phyloP scores from a whole-genome alignment of 30 jellyfish, hydroid and myxozoan species.

The Aurelia sp. region DNA sequence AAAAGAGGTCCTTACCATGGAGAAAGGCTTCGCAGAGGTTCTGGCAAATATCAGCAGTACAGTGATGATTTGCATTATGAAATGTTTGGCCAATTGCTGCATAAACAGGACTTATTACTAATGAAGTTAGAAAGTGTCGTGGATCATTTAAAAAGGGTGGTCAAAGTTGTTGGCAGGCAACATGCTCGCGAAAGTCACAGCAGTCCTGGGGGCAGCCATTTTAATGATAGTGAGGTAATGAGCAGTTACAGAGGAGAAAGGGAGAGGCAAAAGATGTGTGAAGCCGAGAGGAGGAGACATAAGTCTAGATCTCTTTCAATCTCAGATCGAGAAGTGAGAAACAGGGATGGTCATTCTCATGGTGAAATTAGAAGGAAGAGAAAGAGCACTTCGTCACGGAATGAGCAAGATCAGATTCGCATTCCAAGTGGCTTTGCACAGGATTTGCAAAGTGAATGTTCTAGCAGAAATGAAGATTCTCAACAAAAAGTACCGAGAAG shows the following conservation, averaged over 20 bases:
- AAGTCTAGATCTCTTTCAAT: neutral
- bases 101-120: constrained; percentile 20
- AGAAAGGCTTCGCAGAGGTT: too few species aligned
- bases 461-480: neutral
- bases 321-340: neutral
- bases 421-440: too few species aligned
- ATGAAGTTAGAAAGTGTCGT: constrained; percentile 27
- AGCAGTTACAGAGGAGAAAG: neutral
- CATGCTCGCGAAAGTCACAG: neutral
- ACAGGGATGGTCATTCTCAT: neutral
- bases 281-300: neutral
- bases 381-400: neutral
- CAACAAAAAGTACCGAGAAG: neutral
- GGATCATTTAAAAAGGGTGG: constrained; percentile 8
- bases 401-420: neutral
- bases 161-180: neutral
- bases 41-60: too few species aligned
- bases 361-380: neutral
- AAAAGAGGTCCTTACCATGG: too few species aligned
- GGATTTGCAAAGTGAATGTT: too few species aligned
- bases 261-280: neutral
- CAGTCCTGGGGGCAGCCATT: neutral
- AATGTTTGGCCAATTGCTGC: constrained; percentile 34
- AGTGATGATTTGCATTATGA: neutral
- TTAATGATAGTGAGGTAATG: neutral